These are phyloP conservation scores for Lasius fuliginosus DNA, from an alignment of 2,888 invertebrate species.

Conservation along the genomic window DNA sequence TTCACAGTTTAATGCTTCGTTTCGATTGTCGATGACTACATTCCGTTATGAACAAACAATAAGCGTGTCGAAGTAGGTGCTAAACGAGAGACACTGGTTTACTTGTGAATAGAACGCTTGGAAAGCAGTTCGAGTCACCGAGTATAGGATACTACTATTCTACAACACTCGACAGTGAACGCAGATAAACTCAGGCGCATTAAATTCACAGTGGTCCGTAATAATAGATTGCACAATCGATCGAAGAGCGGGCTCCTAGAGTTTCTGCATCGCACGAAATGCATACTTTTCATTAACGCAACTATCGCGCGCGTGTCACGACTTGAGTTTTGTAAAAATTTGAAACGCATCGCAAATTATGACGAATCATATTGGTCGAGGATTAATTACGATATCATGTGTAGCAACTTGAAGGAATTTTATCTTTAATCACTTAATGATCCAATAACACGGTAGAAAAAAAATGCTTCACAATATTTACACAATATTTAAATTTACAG, in stretches of 20 bases:
- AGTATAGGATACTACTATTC: no score
- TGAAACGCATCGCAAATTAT: not conserved
- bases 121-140: not conserved
- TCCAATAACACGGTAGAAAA: not conserved
- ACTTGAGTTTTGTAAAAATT: slow-evolving; percentile 2
- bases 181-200: slow-evolving; percentile 41
- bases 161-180: slow-evolving; percentile 17
- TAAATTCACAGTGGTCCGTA: slow-evolving; percentile 45
- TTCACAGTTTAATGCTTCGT: not conserved
- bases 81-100: slow-evolving; percentile 16
- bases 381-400: not conserved
- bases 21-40: not conserved
- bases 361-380: not conserved
- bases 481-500: not conserved
- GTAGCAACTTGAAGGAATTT: not conserved
- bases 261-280: not conserved
- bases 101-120: slow-evolving; percentile 7
- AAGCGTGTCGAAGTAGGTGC: not conserved
- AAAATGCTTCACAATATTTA: not conserved
- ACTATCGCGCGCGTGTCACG: not conserved
- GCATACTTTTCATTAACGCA: not conserved
- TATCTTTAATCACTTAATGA: not conserved
- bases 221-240: slow-evolving; percentile 41
- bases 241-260: not conserved
- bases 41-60: not conserved